Evolutionary conservation across 2,113 vertebrate genomes (phyloP).

Genomic region (Oreochromis spilurus): DNA sequence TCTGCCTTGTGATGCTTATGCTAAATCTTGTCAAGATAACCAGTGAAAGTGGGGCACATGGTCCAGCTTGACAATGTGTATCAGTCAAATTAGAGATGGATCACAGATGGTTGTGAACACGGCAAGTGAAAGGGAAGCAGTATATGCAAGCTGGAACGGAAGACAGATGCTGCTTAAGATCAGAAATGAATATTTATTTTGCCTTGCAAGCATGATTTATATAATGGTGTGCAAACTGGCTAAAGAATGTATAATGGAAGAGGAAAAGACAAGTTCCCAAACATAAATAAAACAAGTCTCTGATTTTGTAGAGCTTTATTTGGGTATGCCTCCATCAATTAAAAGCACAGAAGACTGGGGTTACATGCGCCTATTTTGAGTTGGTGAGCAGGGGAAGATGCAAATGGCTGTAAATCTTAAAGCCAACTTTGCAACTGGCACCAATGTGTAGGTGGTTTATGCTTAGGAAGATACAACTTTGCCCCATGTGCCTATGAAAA

Average conservation of each 20-base stretch:
- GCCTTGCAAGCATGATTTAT: neutral
- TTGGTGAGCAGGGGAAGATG: neutral
- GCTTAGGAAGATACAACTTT: neutral
- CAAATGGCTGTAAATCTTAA: neutral
- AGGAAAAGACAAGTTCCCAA: neutral
- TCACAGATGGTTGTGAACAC: neutral
- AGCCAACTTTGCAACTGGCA: neutral
- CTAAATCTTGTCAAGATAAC: neutral
- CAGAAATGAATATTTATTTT: constrained; percentile 9
- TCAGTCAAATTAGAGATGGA: neutral
- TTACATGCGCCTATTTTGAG: neutral
- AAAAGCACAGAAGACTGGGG: rapidly evolving
- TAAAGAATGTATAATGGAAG: neutral
- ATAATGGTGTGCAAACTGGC: neutral
- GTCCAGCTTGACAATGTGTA: neutral
- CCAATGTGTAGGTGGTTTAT: neutral
- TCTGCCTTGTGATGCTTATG: neutral
- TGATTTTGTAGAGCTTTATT: neutral
- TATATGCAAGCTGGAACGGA: neutral
- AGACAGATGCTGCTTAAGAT: constrained; percentile 5
- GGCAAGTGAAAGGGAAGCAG: neutral
- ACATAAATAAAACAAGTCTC: neutral
- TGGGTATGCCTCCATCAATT: neutral
- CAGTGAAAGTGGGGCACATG: neutral
- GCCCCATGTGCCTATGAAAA: neutral